These are phyloP conservation scores for Anthophora plumipes DNA, from an alignment of 2,888 invertebrate genomes.

Conservation along the genomic window DNA sequence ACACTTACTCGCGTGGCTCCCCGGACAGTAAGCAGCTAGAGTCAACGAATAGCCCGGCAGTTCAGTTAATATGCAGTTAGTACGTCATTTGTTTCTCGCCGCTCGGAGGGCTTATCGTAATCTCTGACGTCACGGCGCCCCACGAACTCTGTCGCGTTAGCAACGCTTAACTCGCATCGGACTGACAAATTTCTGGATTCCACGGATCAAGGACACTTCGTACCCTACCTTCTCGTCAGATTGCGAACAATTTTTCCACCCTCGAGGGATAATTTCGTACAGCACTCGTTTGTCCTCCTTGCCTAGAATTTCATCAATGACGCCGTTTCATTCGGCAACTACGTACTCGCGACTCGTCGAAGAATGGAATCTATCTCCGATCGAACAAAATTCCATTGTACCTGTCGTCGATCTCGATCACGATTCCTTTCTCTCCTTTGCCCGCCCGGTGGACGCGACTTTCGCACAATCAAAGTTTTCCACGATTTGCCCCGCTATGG, in stretches of 20 bases:
- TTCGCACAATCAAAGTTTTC: slow-evolving; percentile 70
- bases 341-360: neutral
- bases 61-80: slow-evolving; percentile 77
- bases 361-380: slow-evolving; percentile 42
- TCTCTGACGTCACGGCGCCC: slow-evolving; percentile 64
- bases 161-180: neutral
- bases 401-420: neutral
- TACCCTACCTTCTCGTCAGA: too few relatives aligned
- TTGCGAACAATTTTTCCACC: too few relatives aligned
- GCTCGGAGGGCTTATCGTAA: slow-evolving; percentile 74
- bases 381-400: slow-evolving; percentile 47
- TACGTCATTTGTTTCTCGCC: slow-evolving; percentile 78
- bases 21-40: slow-evolving; percentile 54
- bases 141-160: slow-evolving; percentile 41
- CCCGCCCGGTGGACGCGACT: slow-evolving; percentile 47
- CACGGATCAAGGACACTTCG: neutral
- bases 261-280: too few relatives aligned
- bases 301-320: neutral
- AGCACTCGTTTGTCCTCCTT: fast-evolving
- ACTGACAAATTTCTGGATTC: slow-evolving; percentile 8
- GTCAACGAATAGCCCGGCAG: slow-evolving; percentile 64
- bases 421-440: slow-evolving; percentile 5
- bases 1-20: slow-evolving; percentile 47
- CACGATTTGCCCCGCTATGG: slow-evolving; percentile 39
- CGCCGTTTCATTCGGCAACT: neutral